These are phyloP conservation scores for Epizoanthus ramosus DNA, from an alignment of 92 coral and sea anemone species.

Conservation along the genomic window DNA sequence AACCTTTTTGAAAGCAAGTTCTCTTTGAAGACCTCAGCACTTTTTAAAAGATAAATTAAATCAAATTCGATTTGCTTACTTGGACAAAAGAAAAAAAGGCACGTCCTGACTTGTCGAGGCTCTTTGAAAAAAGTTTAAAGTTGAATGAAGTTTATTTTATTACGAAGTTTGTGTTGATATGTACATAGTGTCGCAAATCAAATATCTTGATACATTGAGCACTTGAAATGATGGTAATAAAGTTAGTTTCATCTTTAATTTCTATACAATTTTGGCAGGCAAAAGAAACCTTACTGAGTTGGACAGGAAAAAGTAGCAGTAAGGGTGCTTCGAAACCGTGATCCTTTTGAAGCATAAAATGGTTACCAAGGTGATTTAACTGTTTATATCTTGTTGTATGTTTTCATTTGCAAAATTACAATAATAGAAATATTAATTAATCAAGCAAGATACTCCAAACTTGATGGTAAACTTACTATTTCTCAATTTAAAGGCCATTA, in stretches of 20 bases:
- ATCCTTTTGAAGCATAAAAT: neutral
- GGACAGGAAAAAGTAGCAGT: neutral
- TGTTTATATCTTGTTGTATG: slow-evolving; percentile 1
- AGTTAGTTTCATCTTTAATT: too few species aligned
- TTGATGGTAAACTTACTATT: slow-evolving; percentile 11
- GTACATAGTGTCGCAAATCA: neutral
- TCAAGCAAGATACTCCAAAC: slow-evolving; percentile 19
- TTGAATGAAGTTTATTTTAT: too few species aligned
- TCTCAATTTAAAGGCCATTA: neutral
- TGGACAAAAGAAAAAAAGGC: neutral
- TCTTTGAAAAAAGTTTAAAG: neutral
- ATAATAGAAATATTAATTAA: slow-evolving; percentile 25
- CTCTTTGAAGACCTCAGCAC: too few species aligned
- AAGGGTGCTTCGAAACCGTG: neutral
- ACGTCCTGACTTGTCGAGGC: neutral
- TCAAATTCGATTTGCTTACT: too few species aligned
- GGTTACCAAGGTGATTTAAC: slow-evolving; percentile 7
- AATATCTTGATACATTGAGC: neutral
- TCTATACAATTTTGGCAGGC: too few species aligned
- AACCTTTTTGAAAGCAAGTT: too few species aligned
- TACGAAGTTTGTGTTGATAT: neutral
- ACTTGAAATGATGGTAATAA: too few species aligned
- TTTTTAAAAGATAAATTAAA: too few species aligned
- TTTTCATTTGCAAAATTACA: slow-evolving; percentile 14
- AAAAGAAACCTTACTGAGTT: too few species aligned